A percentile compares a stretch with the other conserved stretches of the same genome.
Conservation (phyloP, 1,140 invertebrate species). For the Latrodectus geometricus region DNA sequence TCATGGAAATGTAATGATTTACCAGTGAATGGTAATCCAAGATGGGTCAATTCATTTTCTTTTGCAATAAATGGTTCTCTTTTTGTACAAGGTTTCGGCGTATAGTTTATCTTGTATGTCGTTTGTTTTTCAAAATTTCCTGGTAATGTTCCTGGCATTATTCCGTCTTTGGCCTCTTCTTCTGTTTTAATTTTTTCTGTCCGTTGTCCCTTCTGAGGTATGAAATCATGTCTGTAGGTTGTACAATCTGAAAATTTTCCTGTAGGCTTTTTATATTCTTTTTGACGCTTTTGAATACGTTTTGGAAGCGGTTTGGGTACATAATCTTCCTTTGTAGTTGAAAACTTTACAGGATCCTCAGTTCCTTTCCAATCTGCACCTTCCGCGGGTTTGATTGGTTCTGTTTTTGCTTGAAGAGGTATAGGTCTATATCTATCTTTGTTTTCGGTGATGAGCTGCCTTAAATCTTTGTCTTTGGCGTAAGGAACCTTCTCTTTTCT, state of each 20-base stretch:
- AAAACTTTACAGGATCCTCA: slow-evolving; percentile 23
- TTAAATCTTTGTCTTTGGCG: slow-evolving; percentile 24
- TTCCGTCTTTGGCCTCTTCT: background rate
- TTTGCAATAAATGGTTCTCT: slow-evolving; percentile 18
- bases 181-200: background rate
- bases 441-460: slow-evolving; percentile 7
- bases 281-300: background rate
- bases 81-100: background rate
- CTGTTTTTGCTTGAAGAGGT: background rate
- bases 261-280: background rate
- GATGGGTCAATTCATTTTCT: slow-evolving; percentile 15
- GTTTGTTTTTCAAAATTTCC: slow-evolving; percentile 19
- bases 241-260: slow-evolving; percentile 7
- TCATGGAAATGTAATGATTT: background rate
- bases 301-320: slow-evolving; percentile 14
- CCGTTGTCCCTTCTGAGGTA: background rate
- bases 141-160: slow-evolving; percentile 25
- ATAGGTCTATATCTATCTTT: slow-evolving; percentile 39
- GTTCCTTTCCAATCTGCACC: slow-evolving; percentile 17
- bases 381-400: background rate
- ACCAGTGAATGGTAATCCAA: slow-evolving; percentile 30
- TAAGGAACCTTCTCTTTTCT: slow-evolving; percentile 10
- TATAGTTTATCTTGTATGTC: slow-evolving; percentile 18
- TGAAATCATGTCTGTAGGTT: slow-evolving; percentile 28
- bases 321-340: slow-evolving; percentile 35